These are phyloP conservation scores for Syngnathus rostellatus DNA, from an alignment of 2,797 vertebrate genomes.

Conservation along the genomic window DNA sequence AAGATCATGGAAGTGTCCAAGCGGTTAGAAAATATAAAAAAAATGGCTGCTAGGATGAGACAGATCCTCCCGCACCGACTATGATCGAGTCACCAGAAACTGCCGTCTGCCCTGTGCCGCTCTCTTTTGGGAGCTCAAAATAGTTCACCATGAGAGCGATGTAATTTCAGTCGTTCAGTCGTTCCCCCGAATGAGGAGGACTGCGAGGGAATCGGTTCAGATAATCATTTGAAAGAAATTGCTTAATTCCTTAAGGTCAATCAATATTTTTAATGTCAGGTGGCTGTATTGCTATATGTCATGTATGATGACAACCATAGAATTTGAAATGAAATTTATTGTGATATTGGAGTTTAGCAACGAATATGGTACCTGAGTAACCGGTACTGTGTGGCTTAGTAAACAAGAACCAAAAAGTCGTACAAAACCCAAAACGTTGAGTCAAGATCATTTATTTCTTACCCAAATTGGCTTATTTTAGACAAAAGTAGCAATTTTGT, in stretches of 20 bases:
- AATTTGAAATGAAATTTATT: background rate
- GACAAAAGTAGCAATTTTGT: no score
- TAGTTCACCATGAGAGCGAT: slow-evolving; percentile 74
- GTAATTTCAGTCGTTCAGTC: slow-evolving; percentile 80
- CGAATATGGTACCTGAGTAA: no score
- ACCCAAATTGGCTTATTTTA: no score
- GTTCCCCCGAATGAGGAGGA: slow-evolving; percentile 68
- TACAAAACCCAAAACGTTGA: no score
- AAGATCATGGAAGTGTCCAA: slow-evolving; percentile 33
- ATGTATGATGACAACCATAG: background rate
- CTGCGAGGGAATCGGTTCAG: slow-evolving; percentile 47
- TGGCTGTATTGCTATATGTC: no score
- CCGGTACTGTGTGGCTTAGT: no score
- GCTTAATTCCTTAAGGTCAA: background rate
- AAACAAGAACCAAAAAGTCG: no score
- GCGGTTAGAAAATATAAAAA: slow-evolving; percentile 30
- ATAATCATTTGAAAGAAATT: slow-evolving; percentile 37
- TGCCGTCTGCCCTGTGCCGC: slow-evolving; percentile 71
- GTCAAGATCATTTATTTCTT: no score
- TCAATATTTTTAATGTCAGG: background rate
- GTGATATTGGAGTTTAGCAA: no score
- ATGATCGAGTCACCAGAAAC: slow-evolving; percentile 62
- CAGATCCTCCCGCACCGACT: slow-evolving; percentile 59
- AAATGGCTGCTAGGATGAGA: slow-evolving; percentile 45
- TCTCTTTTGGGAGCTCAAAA: slow-evolving; percentile 74